phyloP scores from a whole-genome alignment of 2,797 vertebrate genomes.

The Sphenodon punctatus region DNA sequence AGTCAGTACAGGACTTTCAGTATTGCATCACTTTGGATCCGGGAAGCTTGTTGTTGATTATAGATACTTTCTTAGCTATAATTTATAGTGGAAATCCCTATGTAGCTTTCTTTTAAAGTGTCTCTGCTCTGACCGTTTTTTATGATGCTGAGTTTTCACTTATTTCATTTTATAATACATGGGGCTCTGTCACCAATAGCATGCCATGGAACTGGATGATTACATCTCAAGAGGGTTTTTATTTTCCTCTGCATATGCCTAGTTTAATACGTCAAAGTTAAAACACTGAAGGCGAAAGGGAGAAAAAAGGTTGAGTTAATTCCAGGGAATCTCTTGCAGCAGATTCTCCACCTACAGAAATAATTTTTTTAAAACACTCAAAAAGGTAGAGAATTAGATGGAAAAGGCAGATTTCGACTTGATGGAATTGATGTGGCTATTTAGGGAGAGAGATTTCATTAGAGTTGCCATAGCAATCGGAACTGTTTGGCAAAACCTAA shows the following conservation, averaged over 20 bases:
- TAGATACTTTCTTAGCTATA: background rate
- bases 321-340: background rate
- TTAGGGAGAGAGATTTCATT: conserved; percentile 65
- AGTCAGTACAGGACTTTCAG: background rate
- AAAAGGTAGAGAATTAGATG: conserved; percentile 19
- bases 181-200: background rate
- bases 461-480: conserved; percentile 67
- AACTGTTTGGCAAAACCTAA: conserved; percentile 57
- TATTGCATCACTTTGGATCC: background rate
- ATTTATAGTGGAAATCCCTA: background rate
- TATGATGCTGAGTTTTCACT: background rate
- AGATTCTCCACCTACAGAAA: background rate
- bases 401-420: conserved; percentile 52
- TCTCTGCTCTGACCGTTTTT: background rate
- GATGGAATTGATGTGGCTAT: conserved; percentile 42
- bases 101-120: background rate
- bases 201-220: background rate
- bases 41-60: background rate
- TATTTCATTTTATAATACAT: conserved; percentile 18
- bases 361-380: background rate
- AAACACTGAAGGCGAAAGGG: background rate
- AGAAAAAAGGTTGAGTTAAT: conserved; percentile 30
- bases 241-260: background rate
- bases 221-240: background rate
- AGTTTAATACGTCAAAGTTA: background rate